These are phyloP conservation scores for Bryconaethiops microstoma DNA, from an alignment of 2,797 vertebrate species.

Conservation along the genomic window DNA sequence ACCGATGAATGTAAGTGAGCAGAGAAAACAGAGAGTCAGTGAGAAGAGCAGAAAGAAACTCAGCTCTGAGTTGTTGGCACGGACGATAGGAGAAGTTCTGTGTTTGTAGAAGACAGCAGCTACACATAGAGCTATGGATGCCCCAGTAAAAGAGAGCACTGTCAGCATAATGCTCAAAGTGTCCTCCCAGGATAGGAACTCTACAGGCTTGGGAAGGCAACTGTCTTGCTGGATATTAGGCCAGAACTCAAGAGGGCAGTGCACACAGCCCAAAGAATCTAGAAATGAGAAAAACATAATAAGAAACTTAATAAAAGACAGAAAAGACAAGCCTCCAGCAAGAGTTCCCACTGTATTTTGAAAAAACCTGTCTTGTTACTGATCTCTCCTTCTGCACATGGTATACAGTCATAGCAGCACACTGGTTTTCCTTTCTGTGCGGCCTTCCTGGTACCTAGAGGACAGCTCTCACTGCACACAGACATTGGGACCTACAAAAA, in stretches of 20 bases:
- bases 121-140: conserved; percentile 4
- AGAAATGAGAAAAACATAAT: no score
- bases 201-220: conserved; percentile 59
- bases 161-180: conserved; percentile 40
- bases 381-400: conserved; percentile 72
- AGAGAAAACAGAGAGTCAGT: conserved; percentile 72
- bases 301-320: no score
- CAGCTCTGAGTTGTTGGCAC: conserved; percentile 73
- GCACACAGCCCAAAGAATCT: conserved; percentile 70
- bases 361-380: conserved; percentile 69
- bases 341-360: no score
- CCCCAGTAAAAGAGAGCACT: conserved; percentile 19
- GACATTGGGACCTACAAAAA: conserved; percentile 67
- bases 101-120: conserved; percentile 36
- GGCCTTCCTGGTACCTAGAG: conserved; percentile 70
- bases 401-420: conserved; percentile 73
- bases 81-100: conserved; percentile 30
- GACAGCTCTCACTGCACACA: conserved; percentile 70
- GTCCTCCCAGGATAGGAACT: conserved; percentile 45
- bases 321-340: no score
- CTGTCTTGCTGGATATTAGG: conserved; percentile 58
- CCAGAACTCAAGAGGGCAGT: conserved; percentile 65
- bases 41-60: conserved; percentile 69
- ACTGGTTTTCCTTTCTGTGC: conserved; percentile 69
- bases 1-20: conserved; percentile 71